phyloP scores from a whole-genome alignment of 2,113 vertebrate species.

The Archilochus colubris region DNA sequence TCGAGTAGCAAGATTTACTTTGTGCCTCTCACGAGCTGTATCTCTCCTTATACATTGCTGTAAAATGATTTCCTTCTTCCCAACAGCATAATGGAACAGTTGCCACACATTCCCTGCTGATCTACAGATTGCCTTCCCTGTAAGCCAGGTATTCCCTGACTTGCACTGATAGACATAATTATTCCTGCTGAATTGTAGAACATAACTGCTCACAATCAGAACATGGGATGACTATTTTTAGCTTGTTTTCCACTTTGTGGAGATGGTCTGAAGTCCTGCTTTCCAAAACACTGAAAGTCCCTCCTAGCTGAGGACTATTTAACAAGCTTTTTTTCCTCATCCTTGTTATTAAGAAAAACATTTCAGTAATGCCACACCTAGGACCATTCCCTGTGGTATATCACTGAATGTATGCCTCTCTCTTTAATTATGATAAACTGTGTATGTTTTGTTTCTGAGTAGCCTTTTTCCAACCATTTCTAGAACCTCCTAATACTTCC shows the following conservation, averaged over 20 bases:
- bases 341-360: not conserved
- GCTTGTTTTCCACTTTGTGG: not conserved
- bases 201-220: not conserved
- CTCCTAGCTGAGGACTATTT: not conserved
- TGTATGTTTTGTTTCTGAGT: not conserved
- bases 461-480: not conserved
- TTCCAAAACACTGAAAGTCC: not conserved
- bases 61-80: not conserved
- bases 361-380: not conserved
- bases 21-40: not conserved
- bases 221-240: not conserved
- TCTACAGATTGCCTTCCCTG: not conserved
- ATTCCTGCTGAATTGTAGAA: not conserved
- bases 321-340: not conserved
- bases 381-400: not conserved
- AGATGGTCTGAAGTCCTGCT: not conserved
- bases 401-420: not conserved
- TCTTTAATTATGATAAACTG: not conserved
- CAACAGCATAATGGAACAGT: not conserved
- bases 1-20: not conserved
- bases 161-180: not conserved
- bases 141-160: not conserved
- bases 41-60: not conserved
- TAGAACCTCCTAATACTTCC: not conserved
- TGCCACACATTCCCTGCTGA: not conserved